Evolutionary conservation across 1,140 invertebrate genomes (phyloP).

Genomic region (Bombus huntii): DNA sequence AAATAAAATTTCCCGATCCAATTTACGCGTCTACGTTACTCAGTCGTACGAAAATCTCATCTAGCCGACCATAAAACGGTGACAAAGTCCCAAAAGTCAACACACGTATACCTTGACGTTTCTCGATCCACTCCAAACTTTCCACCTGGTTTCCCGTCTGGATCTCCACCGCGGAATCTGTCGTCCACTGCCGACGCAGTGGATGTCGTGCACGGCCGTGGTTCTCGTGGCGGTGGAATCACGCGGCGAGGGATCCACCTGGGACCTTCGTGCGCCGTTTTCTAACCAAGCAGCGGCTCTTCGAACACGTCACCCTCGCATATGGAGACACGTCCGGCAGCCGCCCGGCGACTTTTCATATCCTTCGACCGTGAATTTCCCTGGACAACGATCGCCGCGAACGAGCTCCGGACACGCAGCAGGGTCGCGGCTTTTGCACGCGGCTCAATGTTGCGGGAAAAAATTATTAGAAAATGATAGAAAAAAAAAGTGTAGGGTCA

Average conservation of each 20-base stretch:
- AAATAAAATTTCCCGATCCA: too few species aligned
- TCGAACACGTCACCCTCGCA: slow-evolving; percentile 8
- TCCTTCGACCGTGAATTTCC: slow-evolving; percentile 35
- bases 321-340: slow-evolving; percentile 30
- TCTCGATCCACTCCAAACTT: slow-evolving; percentile 26
- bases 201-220: slow-evolving; percentile 43
- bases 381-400: slow-evolving; percentile 17
- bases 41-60: not conserved
- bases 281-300: slow-evolving; percentile 50
- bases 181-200: slow-evolving; percentile 55
- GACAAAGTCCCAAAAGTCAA: not conserved
- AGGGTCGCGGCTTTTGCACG: slow-evolving; percentile 3
- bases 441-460: slow-evolving; percentile 37
- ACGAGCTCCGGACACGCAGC: slow-evolving; percentile 5
- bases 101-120: slow-evolving; percentile 20
- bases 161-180: slow-evolving; percentile 44
- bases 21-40: not conserved
- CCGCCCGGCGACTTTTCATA: slow-evolving; percentile 48
- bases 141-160: slow-evolving; percentile 49
- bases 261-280: not conserved
- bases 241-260: slow-evolving; percentile 8
- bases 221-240: slow-evolving; percentile 30
- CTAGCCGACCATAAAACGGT: too few species aligned
- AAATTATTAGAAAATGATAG: slow-evolving; percentile 30
- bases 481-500: slow-evolving; percentile 55